These are phyloP conservation scores for Dynastes maya DNA, from an alignment of 2,888 invertebrate genomes.

Conservation along the genomic window DNA sequence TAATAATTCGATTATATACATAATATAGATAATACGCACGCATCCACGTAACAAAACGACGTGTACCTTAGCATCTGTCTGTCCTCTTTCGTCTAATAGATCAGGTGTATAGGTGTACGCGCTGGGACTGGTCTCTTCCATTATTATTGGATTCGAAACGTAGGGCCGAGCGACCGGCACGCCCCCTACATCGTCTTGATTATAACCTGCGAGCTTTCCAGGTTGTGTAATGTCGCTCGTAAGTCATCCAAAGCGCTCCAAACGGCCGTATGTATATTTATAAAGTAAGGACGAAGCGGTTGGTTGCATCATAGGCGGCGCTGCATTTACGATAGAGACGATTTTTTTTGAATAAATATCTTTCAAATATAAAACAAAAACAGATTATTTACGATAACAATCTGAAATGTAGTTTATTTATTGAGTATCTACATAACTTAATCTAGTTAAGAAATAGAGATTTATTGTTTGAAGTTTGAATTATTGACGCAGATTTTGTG, in stretches of 20 bases:
- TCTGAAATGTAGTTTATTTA: background rate
- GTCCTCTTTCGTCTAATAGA: constrained; percentile 2
- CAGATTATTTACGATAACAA: background rate
- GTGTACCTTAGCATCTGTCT: constrained; percentile 10
- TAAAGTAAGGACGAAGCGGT: constrained; percentile 29
- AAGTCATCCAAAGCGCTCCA: constrained; percentile 39
- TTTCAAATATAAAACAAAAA: background rate
- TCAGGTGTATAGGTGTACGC: background rate
- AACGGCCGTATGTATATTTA: constrained; percentile 42
- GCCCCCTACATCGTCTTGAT: constrained; percentile 42
- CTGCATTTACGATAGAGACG: background rate
- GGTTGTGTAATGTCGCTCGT: constrained; percentile 43
- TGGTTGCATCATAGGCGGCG: constrained; percentile 7
- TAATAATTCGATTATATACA: constrained; percentile 40
- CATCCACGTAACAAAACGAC: constrained; percentile 10
- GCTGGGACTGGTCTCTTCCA: no score
- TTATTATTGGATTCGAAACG: background rate
- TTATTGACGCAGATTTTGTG: no score
- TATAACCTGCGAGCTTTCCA: constrained; percentile 44
- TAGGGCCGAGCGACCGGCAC: constrained; percentile 29
- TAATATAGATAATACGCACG: constrained; percentile 30
- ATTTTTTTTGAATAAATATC: constrained; percentile 6
- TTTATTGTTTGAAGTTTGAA: no score
- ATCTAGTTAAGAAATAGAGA: no score
- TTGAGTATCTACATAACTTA: background rate